Percentiles rank a stretch among this genome's conserved stretches.
Evolutionary conservation across 2,797 vertebrate genomes (phyloP).

Genomic region (Pantherophis vulpinus): DNA sequence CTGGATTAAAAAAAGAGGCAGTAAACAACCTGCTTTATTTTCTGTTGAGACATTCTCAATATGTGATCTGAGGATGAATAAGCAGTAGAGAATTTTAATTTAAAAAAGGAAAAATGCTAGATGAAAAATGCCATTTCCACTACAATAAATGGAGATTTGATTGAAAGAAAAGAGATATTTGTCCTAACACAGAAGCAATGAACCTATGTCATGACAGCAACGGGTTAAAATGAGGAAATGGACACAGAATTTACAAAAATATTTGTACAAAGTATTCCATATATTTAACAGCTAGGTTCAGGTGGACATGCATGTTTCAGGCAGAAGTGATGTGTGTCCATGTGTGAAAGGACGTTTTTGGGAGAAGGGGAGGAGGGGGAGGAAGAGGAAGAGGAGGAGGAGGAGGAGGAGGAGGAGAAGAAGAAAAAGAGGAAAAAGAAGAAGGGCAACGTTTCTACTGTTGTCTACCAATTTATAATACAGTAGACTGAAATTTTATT

Average conservation of each 20-base stretch:
- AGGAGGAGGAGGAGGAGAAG: too few relatives aligned
- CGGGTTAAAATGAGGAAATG: not conserved
- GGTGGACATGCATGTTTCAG: not conserved
- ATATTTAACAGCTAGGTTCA: not conserved
- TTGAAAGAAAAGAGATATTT: not conserved
- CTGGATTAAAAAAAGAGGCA: slow-evolving; percentile 1
- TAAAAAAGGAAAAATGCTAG: not conserved
- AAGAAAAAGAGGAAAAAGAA: too few relatives aligned
- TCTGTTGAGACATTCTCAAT: slow-evolving; percentile 43
- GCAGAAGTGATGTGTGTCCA: not conserved
- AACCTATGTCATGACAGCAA: not conserved
- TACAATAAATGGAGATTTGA: not conserved
- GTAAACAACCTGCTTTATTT: slow-evolving; percentile 43
- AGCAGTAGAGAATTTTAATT: not conserved
- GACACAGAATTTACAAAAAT: not conserved
- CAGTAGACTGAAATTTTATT: not conserved
- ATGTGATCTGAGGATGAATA: slow-evolving; percentile 4
- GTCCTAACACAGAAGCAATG: not conserved
- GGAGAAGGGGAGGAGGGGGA: not conserved
- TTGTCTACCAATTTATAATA: not conserved
- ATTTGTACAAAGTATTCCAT: not conserved
- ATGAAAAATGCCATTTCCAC: not conserved
- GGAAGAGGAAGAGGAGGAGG: not conserved
- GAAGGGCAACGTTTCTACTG: not conserved
- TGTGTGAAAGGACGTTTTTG: not conserved